Evolutionary conservation across 1,140 invertebrate genomes (phyloP), one percentile per base, ranked within the genome.

Genomic region (Oscheius sp.): DNA sequence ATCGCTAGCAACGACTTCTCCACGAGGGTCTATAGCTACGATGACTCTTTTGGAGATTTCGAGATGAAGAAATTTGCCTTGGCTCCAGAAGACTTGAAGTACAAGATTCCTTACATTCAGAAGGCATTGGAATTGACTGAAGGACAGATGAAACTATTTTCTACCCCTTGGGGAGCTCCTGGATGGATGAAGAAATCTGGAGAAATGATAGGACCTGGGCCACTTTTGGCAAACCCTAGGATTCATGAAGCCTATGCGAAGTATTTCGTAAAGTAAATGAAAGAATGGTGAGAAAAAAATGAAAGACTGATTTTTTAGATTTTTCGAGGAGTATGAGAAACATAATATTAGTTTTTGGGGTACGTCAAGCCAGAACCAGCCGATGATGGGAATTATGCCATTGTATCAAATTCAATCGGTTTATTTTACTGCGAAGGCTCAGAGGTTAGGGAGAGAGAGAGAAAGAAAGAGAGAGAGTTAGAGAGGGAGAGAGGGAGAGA

Each of bases 111-210:
- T 0, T 85, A 88, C 49, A 88, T 92, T 29, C 84, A 88, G 71
- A 74, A 84, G 75, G 90, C 89, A 13, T 76, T 83, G 42, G 68
- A 79, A 13, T 62, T 89, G 38, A 73, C 62, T 46, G 72, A 79
- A 10, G 78, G 85, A 46, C 76, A 84, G 61, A 74, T 90, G 78
- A 78, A 87, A 68, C 84, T 93, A 1, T 86, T 93, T 70, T 89
- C 88, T 0, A 88, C 90, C 13, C 88, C 91, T 0, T 96, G 94
- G 94, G 90, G 90, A 66, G 88, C 93, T 0, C 94, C 94, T 0
- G 84, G 87, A 3, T 97, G 93, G 93, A 96, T 97, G 93, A 97
- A 97, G 86, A 91, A 89, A 0, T 92, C 91, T 78, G 86, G 90
- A 31, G 85, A 84, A 58, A 85, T 88, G 74, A 63, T 29, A 68